Evolutionary conservation across 1,140 invertebrate genomes (phyloP).

Genomic region (Cyclina sinensis): DNA sequence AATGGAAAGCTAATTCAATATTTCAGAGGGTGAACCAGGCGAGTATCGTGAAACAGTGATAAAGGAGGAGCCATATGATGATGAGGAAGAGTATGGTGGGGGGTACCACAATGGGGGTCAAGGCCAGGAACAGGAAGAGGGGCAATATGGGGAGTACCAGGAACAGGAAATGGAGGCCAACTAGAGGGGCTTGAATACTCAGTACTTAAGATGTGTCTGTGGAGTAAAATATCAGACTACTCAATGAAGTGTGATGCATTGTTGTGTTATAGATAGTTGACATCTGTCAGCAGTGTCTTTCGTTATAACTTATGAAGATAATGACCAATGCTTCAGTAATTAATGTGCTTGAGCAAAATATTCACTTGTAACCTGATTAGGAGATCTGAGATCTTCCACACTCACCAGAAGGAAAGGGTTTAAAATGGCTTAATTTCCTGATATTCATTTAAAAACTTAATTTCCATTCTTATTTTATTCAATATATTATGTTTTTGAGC

Average conservation of each 20-base stretch:
- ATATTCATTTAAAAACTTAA: too few species aligned
- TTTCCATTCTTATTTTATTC: too few species aligned
- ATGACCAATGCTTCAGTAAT: too few species aligned
- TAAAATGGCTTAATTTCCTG: too few species aligned
- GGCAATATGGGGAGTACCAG: slow-evolving; percentile 5
- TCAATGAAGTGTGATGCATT: not conserved
- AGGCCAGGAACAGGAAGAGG: slow-evolving; percentile 44
- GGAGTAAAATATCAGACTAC: not conserved
- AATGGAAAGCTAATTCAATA: not conserved
- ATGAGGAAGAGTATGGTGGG: not conserved
- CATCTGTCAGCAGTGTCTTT: not conserved
- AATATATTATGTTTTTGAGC: too few species aligned
- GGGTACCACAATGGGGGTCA: not conserved
- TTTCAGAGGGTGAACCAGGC: slow-evolving; percentile 14
- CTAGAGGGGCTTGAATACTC: slow-evolving; percentile 21
- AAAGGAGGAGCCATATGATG: slow-evolving; percentile 41
- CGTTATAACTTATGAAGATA: too few species aligned
- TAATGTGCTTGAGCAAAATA: too few species aligned
- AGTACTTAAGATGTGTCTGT: not conserved
- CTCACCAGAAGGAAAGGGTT: too few species aligned
- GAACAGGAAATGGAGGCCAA: slow-evolving; percentile 30
- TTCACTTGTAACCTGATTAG: too few species aligned
- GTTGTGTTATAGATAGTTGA: not conserved
- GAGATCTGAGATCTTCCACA: too few species aligned
- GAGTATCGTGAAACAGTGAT: slow-evolving; percentile 19